Percentiles rank a stretch among this genome's conserved stretches.
Conservation (phyloP, 30 jellyfish, hydroid and myxozoan species). For the Phacellophora camtschatica region DNA sequence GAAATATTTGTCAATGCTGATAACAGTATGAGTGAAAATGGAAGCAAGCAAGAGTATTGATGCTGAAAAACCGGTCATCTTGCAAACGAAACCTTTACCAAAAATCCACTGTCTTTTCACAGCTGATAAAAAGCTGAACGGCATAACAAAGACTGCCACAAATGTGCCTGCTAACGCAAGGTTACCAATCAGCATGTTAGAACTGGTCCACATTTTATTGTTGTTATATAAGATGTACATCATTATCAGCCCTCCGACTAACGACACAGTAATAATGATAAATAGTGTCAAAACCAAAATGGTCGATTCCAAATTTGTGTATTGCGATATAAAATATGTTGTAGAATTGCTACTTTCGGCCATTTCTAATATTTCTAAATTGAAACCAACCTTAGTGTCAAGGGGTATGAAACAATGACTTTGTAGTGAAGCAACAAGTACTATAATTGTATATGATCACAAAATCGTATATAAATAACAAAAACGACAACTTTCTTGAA, state of each 20-base stretch:
- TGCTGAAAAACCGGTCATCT: constrained; percentile 74
- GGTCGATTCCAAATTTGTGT: constrained; percentile 40
- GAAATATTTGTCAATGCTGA: constrained; percentile 87
- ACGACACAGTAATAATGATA: constrained; percentile 56
- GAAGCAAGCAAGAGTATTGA: constrained; percentile 74
- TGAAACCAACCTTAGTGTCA: too few species aligned
- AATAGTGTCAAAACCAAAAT: constrained; percentile 48
- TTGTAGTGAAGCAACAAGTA: too few species aligned
- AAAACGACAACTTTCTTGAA: too few species aligned
- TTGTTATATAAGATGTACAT: constrained; percentile 73
- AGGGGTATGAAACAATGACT: too few species aligned
- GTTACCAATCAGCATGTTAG: constrained; percentile 92
- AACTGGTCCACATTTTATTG: constrained; percentile 92
- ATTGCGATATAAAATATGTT: constrained; percentile 40
- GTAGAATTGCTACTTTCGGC: constrained; percentile 1
- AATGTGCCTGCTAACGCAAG: constrained; percentile 72
- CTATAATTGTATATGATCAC: too few species aligned
- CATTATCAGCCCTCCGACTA: constrained; percentile 75
- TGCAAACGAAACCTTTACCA: constrained; percentile 85
- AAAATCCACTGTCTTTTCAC: constrained; percentile 68
- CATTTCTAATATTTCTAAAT: too few species aligned
- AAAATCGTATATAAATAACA: too few species aligned
- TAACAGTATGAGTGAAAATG: constrained; percentile 86
- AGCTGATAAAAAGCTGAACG: constrained; percentile 73
- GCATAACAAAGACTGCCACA: constrained; percentile 79